A percentile compares a stretch with the other conserved stretches of the same genome.
phyloP scores from a whole-genome alignment of 2,797 vertebrate species.

The Mormyrus hasselquistii region DNA sequence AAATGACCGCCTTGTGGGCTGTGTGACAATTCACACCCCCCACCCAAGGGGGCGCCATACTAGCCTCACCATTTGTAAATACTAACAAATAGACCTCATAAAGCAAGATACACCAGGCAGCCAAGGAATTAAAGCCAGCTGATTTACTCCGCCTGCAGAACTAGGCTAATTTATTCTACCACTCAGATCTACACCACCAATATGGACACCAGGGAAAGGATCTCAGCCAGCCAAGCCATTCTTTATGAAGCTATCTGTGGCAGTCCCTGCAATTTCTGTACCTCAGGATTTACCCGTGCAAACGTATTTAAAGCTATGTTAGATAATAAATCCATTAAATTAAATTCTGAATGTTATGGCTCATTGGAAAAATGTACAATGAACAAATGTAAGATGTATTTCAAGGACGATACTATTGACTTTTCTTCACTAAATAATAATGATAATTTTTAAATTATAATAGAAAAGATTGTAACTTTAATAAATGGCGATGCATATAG shows the following conservation, averaged over 20 bases:
- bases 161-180: background rate
- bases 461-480: background rate
- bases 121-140: background rate
- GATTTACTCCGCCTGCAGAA: background rate
- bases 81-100: background rate
- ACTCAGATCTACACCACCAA: background rate
- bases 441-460: background rate
- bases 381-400: background rate
- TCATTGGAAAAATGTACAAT: background rate
- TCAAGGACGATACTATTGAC: background rate
- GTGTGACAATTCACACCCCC: background rate
- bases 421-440: constrained; percentile 1
- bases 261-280: background rate
- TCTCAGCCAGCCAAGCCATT: background rate
- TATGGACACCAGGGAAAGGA: background rate
- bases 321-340: constrained; percentile 2
- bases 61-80: background rate
- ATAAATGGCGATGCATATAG: background rate
- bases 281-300: background rate
- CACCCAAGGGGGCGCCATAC: background rate
- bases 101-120: background rate
- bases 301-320: background rate
- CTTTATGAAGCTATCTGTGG: background rate
- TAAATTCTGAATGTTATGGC: background rate
- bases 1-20: background rate